Evolutionary conservation across 2,797 vertebrate species (phyloP), one percentile per base, ranked within the genome.

Genomic region (Sorex maritimensis): DNA sequence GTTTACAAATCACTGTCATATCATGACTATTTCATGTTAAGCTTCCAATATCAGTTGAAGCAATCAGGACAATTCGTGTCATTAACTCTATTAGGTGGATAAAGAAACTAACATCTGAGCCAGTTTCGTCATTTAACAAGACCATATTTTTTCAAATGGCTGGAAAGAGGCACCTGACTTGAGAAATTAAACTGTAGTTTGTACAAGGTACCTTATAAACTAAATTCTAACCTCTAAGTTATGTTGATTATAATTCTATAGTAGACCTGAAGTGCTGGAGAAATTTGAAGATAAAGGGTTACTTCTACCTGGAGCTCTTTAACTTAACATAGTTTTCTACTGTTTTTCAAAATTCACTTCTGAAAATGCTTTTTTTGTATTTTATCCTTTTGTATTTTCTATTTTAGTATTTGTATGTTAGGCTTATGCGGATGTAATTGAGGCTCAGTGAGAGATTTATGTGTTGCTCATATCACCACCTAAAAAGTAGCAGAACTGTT

Each of bases 1-100:
- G 91, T 95, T 96, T 96, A 94, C 0, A 5, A 94, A 75, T 97
- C 28, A 89, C 85, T 90, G 95, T 91, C 41, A 61, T 61, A 93
- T 79, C 52, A 75, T 61, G 58, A 86, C 83, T 89, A 79, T 93
- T 95, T 92, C 78, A 90, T n/a, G 1, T 96, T 94, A 92, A 89
- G 84, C 26, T 87, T 92, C 17, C 65, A 86, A 49, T 63, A 72
- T 94, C 90, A 80, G 80, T 84, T 84, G 82, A 5, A 0, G 82
- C 95, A 82, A 96, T 75, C 55, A 80, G 68, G 38, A 34, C 61
- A 91, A 93, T 73, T 68, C 13, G 0, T 61, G 69, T 79, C 67
- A 69, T 93, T 90, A 92, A 26, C 23, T 8, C 61, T 23, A 69
- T 87, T 83, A 94, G 92, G 92, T 28, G 92, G 44, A 85, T 55